A percentile compares a stretch with the other conserved stretches of the same genome.
Evolutionary conservation across 2,888 invertebrate genomes (phyloP).

Genomic region (Fissipunctia ypsillon): DNA sequence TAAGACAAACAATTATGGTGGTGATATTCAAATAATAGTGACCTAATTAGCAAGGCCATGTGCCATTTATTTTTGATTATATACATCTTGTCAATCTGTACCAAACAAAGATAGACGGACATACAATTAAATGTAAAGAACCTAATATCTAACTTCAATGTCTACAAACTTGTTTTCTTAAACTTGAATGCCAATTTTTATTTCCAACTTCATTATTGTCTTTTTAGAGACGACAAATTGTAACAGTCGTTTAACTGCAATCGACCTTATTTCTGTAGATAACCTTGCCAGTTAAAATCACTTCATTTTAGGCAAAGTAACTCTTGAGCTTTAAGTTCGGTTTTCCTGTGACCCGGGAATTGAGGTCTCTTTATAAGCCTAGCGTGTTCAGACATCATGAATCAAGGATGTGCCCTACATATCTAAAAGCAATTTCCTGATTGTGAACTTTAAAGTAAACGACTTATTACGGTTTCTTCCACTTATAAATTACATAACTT

Average conservation of each 20-base stretch:
- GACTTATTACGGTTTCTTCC: constrained; percentile 41
- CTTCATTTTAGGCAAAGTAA: constrained; percentile 66
- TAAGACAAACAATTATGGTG: constrained; percentile 21
- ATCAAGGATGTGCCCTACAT: constrained; percentile 36
- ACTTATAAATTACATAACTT: constrained; percentile 59
- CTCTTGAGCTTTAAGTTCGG: constrained; percentile 57
- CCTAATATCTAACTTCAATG: constrained; percentile 3
- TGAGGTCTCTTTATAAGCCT: constrained; percentile 23
- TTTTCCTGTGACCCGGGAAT: constrained; percentile 44
- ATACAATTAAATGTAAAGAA: constrained; percentile 17
- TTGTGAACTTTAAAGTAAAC: constrained; percentile 33
- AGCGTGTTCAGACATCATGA: constrained; percentile 14
- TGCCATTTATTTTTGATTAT: constrained; percentile 13
- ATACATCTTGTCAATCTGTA: neutral
- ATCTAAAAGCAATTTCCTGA: constrained; percentile 32
- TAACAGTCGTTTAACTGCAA: constrained; percentile 59
- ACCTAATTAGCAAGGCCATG: constrained; percentile 30
- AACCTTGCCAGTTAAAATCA: constrained; percentile 72
- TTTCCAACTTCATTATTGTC: constrained; percentile 15
- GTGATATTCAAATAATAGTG: constrained; percentile 30
- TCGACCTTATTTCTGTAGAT: constrained; percentile 67
- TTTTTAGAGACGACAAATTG: constrained; percentile 42
- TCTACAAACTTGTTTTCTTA: constrained; percentile 18
- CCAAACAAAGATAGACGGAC: neutral
- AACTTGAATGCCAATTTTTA: constrained; percentile 20